These are phyloP conservation scores for Scaptomyza polygonia DNA, from an alignment of 2,888 invertebrate genomes.

Conservation along the genomic window DNA sequence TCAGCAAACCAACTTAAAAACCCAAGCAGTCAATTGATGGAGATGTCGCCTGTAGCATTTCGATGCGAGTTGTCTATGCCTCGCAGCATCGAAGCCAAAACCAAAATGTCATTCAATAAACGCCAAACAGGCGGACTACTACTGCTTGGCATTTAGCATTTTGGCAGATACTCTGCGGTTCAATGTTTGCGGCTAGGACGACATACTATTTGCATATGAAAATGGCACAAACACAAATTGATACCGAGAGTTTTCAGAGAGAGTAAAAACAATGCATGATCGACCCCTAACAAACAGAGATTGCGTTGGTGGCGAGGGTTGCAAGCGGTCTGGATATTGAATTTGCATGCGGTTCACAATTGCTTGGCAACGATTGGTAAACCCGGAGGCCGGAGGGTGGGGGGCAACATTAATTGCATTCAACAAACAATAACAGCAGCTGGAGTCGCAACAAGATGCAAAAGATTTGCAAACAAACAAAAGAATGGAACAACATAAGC, in stretches of 20 bases:
- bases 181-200: slow-evolving; percentile 15
- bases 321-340: slow-evolving; percentile 19
- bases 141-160: too few species aligned
- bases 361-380: too few species aligned
- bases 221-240: not conserved
- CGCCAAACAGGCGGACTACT: slow-evolving; percentile 1
- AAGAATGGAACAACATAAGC: not conserved
- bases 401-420: too few species aligned
- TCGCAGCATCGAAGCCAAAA: not conserved
- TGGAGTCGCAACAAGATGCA: not conserved
- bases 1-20: not conserved
- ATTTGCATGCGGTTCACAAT: slow-evolving; percentile 19
- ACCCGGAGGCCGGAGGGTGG: too few species aligned
- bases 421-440: too few species aligned
- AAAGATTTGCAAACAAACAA: too few species aligned
- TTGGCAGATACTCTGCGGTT: slow-evolving; percentile 2
- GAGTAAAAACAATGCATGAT: not conserved
- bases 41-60: not conserved
- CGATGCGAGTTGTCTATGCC: not conserved
- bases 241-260: not conserved
- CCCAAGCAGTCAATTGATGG: not conserved
- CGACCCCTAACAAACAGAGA: too few species aligned
- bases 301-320: too few species aligned
- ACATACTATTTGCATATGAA: slow-evolving; percentile 33
- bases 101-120: slow-evolving; percentile 26